Evolutionary conservation across 2,113 vertebrate genomes (phyloP), one percentile per base, ranked within the genome.

Genomic region (Camelus bactrianus): DNA sequence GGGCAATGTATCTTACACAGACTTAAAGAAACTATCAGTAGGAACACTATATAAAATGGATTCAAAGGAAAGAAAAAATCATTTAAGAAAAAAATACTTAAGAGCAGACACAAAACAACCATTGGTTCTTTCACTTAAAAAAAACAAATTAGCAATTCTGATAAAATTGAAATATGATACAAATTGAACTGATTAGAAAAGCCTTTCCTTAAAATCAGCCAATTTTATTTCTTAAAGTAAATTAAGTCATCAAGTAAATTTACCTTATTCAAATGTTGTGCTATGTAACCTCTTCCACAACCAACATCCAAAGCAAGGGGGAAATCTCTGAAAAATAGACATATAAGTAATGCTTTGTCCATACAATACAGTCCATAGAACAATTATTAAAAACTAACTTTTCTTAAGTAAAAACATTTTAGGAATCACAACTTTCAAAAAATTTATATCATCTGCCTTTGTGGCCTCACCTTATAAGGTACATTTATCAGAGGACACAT

Each of bases 261-360:
- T 98, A 99, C 99, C 99, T 99, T 99, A 97, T 94, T 99, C 88
- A 99, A 97, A 98, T 99, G 98, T 50, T 99, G 98, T 8, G 99
- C 99, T 84, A 99, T 98, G 97, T 99, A 99, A 98, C 99, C 99
- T 98, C 98, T 99, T 92, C 99, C 99, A 76, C 98, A 99, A 17
- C 99, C 99, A 14, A 99, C 48, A 97, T 99, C 99, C 98, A 99
- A 97, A 46, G 99, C 99, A 64, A 99, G 98, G 81, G 99, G 98
- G 90, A 99, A 99, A 0, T 99, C 98, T 98, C 99, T 99, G 97
- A 94, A 94, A 76, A 30, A 42, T 0, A 96, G 65, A 97, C 9
- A 96, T 1, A 81, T 14, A 77, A 87, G 10, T 90, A 77, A 94
- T 16, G 38, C 46, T 94, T 84, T 93, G 6, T 77, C n/a, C 76